Conservation (phyloP, 1,140 invertebrate genomes). For the Nymphalis io region DNA sequence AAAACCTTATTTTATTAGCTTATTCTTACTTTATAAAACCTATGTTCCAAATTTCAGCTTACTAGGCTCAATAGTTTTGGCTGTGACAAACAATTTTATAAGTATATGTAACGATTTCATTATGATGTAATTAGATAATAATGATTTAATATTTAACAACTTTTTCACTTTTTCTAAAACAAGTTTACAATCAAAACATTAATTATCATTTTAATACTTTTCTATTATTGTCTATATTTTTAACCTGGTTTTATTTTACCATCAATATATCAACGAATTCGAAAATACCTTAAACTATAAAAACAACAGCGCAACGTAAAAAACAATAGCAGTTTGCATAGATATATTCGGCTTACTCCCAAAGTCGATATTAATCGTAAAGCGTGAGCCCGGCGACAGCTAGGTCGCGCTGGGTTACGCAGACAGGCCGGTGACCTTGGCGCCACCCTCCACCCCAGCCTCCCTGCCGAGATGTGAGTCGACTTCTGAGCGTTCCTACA, state of each 20-base stretch:
- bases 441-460: constrained; percentile 17
- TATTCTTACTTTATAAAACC: too few relatives aligned
- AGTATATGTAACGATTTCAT: too few relatives aligned
- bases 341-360: constrained; percentile 18
- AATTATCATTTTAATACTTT: neutral
- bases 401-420: constrained; percentile 33
- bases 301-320: neutral
- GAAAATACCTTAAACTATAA: neutral
- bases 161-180: too few relatives aligned
- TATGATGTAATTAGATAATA: too few relatives aligned
- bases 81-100: too few relatives aligned
- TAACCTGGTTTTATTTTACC: neutral
- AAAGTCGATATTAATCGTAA: constrained; percentile 35
- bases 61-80: too few relatives aligned
- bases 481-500: constrained; percentile 34
- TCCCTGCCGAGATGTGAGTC: constrained; percentile 36
- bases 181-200: too few relatives aligned
- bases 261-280: neutral
- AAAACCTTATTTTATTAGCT: too few relatives aligned
- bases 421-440: constrained; percentile 46
- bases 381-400: constrained; percentile 39
- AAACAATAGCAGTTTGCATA: constrained; percentile 3
- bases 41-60: too few relatives aligned
- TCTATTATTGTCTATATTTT: too few relatives aligned
- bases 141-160: too few relatives aligned